A percentile compares a stretch with the other conserved stretches of the same genome.
Conservation (phyloP, 2,113 vertebrate genomes). For the Pseudopodoces humilis region DNA sequence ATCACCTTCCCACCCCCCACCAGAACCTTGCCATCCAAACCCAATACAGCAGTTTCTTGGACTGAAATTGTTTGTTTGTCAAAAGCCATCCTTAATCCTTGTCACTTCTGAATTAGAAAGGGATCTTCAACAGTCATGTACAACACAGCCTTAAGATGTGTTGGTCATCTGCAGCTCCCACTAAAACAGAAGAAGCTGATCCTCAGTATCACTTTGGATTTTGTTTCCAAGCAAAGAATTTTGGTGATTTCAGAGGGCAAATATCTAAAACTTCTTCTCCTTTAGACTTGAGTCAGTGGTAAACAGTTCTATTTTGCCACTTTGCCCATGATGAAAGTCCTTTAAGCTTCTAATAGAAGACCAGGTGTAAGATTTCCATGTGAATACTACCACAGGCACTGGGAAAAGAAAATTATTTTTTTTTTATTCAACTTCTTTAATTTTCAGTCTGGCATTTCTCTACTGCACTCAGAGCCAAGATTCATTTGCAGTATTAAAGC, state of each 20-base stretch:
- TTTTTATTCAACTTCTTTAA: background rate
- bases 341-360: background rate
- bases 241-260: background rate
- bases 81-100: background rate
- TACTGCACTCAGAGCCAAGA: background rate
- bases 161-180: background rate
- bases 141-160: background rate
- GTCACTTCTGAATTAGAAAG: background rate
- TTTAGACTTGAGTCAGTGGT: background rate
- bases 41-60: background rate
- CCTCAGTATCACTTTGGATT: background rate
- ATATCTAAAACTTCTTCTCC: background rate
- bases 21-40: background rate
- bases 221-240: background rate
- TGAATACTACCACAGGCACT: background rate
- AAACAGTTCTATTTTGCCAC: background rate
- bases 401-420: background rate
- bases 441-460: background rate
- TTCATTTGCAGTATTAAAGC: background rate
- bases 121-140: background rate
- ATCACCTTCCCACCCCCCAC: background rate
- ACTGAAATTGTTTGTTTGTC: background rate
- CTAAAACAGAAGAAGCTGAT: background rate
- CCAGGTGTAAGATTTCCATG: background rate
- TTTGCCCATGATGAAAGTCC: background rate